Evolutionary conservation across 2,888 invertebrate species (phyloP).

Genomic region (Eupithecia exiguata): DNA sequence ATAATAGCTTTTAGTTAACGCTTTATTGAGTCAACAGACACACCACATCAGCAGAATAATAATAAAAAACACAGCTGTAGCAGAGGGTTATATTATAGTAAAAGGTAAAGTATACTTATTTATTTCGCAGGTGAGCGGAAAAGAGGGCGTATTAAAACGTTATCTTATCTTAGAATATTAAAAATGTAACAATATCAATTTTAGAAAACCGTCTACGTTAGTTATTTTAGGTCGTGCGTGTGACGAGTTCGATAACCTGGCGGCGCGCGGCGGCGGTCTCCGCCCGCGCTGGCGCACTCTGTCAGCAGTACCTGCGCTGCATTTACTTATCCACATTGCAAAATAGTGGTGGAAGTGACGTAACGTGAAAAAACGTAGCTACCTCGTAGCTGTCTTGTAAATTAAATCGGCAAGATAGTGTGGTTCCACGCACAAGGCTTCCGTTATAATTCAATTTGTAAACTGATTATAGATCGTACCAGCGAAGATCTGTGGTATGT

Average conservation of each 20-base stretch:
- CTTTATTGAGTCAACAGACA: too few relatives aligned
- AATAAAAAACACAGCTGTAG: too few relatives aligned
- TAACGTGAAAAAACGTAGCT: background rate
- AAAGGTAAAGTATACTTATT: too few relatives aligned
- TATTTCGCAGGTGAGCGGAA: background rate
- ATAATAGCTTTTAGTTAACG: too few relatives aligned
- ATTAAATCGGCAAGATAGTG: background rate
- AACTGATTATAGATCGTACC: background rate
- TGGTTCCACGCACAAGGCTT: background rate
- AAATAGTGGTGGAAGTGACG: slow-evolving; percentile 19
- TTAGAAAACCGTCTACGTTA: slow-evolving; percentile 50
- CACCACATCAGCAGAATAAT: too few relatives aligned
- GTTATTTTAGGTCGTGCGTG: slow-evolving; percentile 61
- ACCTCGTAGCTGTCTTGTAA: background rate
- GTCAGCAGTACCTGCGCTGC: slow-evolving; percentile 49
- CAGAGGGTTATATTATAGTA: too few relatives aligned
- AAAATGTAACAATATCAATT: slow-evolving; percentile 8
- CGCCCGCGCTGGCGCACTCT: slow-evolving; percentile 59
- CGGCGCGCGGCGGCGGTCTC: slow-evolving; percentile 48
- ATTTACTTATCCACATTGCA: slow-evolving; percentile 73
- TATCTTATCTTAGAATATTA: background rate
- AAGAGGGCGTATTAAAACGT: background rate
- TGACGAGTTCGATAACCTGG: slow-evolving; percentile 69
- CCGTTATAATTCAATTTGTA: slow-evolving; percentile 4
- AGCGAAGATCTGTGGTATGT: background rate